Evolutionary conservation across 2,797 vertebrate genomes (phyloP).

Genomic region (Trichosurus vulpecula): DNA sequence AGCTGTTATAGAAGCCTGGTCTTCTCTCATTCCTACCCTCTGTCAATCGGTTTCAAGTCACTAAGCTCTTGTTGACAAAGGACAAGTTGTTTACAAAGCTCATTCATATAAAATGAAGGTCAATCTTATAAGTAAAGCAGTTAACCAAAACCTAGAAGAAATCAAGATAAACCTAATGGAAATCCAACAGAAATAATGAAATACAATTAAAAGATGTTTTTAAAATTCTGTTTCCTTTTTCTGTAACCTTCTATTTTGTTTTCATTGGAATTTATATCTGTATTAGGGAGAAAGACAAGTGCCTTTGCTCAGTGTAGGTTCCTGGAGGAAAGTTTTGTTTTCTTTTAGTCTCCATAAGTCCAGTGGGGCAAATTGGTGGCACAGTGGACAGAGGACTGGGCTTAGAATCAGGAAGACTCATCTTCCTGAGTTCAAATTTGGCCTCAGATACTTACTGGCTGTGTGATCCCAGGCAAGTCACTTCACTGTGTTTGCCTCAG

Average conservation of each 20-base stretch:
- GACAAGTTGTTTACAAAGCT: conserved; percentile 5
- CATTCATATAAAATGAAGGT: conserved; percentile 33
- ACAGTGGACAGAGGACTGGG: neutral
- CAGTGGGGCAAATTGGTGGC: neutral
- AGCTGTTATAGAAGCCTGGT: conserved; percentile 15
- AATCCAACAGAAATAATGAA: conserved; percentile 58
- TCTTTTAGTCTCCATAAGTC: neutral
- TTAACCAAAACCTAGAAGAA: conserved; percentile 58
- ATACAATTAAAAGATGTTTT: conserved; percentile 43
- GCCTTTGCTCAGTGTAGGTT: neutral
- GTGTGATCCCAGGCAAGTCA: too few species aligned
- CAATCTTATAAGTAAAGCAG: conserved; percentile 32
- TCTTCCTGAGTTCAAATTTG: neutral
- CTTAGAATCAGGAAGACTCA: neutral
- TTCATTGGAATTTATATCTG: conserved; percentile 1
- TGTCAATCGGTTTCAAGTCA: conserved; percentile 29
- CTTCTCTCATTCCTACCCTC: neutral
- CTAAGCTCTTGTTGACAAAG: conserved; percentile 11
- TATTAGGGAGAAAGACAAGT: neutral
- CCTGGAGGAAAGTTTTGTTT: neutral
- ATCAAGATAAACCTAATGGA: conserved; percentile 53
- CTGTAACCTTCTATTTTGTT: neutral
- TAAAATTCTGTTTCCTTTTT: conserved; percentile 18
- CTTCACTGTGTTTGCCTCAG: too few species aligned
- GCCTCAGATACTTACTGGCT: neutral